Percentiles rank a stretch among this genome's conserved stretches.
These are phyloP conservation scores for Drosophila eugracilis DNA, from an alignment of 1,140 invertebrate genomes.

Conservation along the genomic window DNA sequence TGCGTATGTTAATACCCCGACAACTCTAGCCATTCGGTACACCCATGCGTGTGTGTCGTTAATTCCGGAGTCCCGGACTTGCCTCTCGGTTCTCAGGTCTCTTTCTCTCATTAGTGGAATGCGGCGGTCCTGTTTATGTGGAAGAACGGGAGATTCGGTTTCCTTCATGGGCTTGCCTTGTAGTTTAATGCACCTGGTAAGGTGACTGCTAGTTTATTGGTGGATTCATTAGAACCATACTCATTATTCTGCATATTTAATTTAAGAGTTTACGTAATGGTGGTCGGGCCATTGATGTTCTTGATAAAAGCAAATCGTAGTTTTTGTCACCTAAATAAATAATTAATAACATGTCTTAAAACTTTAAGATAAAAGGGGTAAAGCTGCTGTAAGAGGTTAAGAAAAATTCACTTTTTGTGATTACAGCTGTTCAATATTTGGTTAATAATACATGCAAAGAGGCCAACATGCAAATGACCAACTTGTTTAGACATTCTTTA, in stretches of 20 bases:
- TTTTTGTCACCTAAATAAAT: background rate
- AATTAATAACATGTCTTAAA: too few relatives aligned
- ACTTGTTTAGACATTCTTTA: slow-evolving; percentile 23
- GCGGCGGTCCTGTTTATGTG: slow-evolving; percentile 33
- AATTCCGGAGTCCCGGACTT: background rate
- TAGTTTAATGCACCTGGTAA: slow-evolving; percentile 41
- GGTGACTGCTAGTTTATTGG: slow-evolving; percentile 23
- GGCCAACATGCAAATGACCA: slow-evolving; percentile 13
- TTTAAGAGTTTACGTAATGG: slow-evolving; percentile 29
- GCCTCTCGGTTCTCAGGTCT: background rate
- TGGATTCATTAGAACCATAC: slow-evolving; percentile 12
- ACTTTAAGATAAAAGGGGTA: too few relatives aligned
- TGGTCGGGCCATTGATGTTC: background rate
- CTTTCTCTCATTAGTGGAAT: slow-evolving; percentile 45
- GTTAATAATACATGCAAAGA: background rate
- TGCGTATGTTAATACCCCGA: slow-evolving; percentile 59
- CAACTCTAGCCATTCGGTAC: slow-evolving; percentile 26
- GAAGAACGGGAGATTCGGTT: slow-evolving; percentile 22
- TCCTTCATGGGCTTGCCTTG: slow-evolving; percentile 17
- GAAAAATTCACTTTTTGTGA: too few relatives aligned
- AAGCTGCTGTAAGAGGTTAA: too few relatives aligned
- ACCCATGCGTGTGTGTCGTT: slow-evolving; percentile 46
- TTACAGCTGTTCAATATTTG: background rate
- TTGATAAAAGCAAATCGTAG: background rate
- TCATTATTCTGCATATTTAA: slow-evolving; percentile 45